Base-by-base conservation (phyloP, 2,797 vertebrate species). In the Pempheris klunzingeri region DNA sequence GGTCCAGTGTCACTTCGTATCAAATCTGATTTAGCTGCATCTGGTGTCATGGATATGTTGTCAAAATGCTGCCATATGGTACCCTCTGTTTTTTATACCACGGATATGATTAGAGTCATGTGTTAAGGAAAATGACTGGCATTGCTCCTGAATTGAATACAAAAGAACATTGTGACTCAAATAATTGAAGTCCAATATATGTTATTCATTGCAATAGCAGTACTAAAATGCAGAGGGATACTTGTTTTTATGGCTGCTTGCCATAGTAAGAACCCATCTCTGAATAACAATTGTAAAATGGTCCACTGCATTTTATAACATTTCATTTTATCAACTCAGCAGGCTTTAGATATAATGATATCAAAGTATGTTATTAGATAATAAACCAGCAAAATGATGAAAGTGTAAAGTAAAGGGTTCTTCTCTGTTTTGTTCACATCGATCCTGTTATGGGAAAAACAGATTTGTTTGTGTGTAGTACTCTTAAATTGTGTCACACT, bases 1-100 rank as follows among this genome's bases (percentile, higher is more conserved):
- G 86, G 90, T 86, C 86, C 68, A 74, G 58, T 89, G 87, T 91
- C 91, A 90, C 82, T 92, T 82, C 88, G 77, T 73, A 91, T 89
- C 88, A 92, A 78, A 82, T 87, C 63, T 75, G 80, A 85, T 88
- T 89, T 71, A 61, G 77, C 71, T 63, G 74, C 58, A 38, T 78
- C 82, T 82, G 71, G 66, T 81, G 87, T 88, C 81, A 69, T 71
- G 71, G 57, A 85, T 80, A 67, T 74, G 62, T 71, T 81, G 71
- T 80, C 81, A 85, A 68, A 86, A 77, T 4, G 50, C 46, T 73
- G 68, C 87, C 84, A 84, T 74, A 78, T 83, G 79, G 73, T 71
- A n/a, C 60, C 53, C 20, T 73, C 7, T 60, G n/a, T 44, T 74
- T 74, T 80, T 71, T 22, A 66, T 39, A 17, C 41, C 14, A 17